These are phyloP conservation scores for Megaptera novaeangliae DNA, from an alignment of 2,113 vertebrate genomes.

Conservation along the genomic window DNA sequence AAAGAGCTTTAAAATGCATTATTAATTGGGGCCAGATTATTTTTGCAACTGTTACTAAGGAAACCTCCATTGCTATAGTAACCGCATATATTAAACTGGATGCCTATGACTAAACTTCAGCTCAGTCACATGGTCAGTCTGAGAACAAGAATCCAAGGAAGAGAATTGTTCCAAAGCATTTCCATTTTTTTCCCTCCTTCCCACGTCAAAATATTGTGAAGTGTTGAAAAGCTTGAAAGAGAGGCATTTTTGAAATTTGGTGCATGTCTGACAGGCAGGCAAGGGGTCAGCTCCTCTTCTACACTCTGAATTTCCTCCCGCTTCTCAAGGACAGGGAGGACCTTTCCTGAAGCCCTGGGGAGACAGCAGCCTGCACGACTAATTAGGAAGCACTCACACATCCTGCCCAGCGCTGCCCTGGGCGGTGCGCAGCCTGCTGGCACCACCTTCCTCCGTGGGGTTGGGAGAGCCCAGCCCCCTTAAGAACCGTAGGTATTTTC, in stretches of 20 bases:
- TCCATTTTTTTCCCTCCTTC: not conserved
- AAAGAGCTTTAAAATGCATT: constrained; percentile 72
- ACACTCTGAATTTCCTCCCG: not conserved
- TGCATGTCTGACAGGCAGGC: not conserved
- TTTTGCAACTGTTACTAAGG: constrained; percentile 75
- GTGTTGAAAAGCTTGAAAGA: constrained; percentile 5
- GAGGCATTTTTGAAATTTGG: not conserved
- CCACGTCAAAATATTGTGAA: constrained; percentile 71
- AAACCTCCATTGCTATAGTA: constrained; percentile 76
- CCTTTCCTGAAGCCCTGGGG: not conserved
- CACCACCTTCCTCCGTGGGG: not conserved
- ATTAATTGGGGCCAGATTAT: constrained; percentile 75
- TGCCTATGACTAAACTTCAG: constrained; percentile 62
- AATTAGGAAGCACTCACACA: not conserved
- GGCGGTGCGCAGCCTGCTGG: rapidly evolving
- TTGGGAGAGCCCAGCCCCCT: not conserved
- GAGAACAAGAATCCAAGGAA: constrained; percentile 42
- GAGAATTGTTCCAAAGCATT: constrained; percentile 57
- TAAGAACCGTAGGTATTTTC: not conserved
- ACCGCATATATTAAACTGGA: constrained; percentile 71
- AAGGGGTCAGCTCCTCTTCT: not conserved
- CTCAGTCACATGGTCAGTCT: constrained; percentile 45
- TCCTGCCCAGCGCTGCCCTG: not conserved
- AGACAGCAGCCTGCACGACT: not conserved
- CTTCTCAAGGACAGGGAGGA: not conserved